Evolutionary conservation across 2,888 invertebrate species (phyloP), one percentile per base, ranked within the genome.

Genomic region (Cerceris rybyensis): DNA sequence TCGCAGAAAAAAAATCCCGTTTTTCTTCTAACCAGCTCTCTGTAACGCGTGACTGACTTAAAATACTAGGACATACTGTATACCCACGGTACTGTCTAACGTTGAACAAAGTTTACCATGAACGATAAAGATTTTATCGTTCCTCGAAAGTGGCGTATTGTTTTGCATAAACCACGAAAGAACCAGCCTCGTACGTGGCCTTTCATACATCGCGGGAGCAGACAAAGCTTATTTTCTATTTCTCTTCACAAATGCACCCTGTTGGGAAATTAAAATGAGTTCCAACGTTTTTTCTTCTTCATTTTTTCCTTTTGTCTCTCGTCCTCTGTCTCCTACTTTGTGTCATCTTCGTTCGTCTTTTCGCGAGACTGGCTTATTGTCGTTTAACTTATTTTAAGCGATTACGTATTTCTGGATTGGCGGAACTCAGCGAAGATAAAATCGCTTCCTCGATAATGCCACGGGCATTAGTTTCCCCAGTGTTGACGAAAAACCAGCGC

Each of bases 301-400:
- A 7, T 17, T 6, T 17, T 17, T 7, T 55, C 28, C 17, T 17
- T 16, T 17, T 55, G 7, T 17, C 55, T 16, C 28, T 6, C 28
- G 7, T 55, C 13, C 9, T 55, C 17, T 17, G 7, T 28, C 55
- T 2, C 17, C 17, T 9, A 1, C 28, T 6, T 17, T 7, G 52
- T n/a, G 13, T 14, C 52, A 17, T 67, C 54, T 50, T 58, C 39
- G 9, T 46, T 55, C 42, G 67, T 46, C 58, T 28, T 13, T 7
- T 17, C 54, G 11, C 39, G 55, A 49, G 59, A 61, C 69, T 52
- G 58, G 46, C 66, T 83, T 74, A 74, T 77, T 69, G 64, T 54
- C 55, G 72, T 57, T 55, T 70, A 60, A 68, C 71, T 80, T 80
- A 83, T 83, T 83, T 83, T 72, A 74, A 81, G 81, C 83, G 78